Base-by-base conservation (phyloP, 2,797 vertebrate species). In the Clamator glandarius region DNA sequence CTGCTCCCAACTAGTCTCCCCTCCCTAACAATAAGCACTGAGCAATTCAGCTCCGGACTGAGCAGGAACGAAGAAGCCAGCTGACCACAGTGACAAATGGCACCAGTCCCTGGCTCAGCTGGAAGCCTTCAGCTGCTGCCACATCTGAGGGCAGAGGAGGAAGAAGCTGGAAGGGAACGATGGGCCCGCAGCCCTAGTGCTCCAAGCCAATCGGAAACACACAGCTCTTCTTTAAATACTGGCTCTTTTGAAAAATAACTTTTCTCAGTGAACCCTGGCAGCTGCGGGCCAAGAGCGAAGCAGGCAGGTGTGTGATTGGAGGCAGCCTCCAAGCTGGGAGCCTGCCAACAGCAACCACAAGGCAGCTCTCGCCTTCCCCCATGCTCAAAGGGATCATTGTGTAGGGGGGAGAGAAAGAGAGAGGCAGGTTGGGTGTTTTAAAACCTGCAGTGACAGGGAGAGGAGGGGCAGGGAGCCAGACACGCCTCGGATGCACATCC, bases 241-340 rank as follows among this genome's bases (percentile, higher is more conserved):
- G 93, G 62, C 80, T 95, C 95, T 86, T 96, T 95, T 91, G 92
- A 94, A 95, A 93, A 95, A 95, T 82, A 93, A 95, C 91, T 95
- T 95, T 87, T 88, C 93, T 82, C 84, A 88, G 91, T 95, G 94
- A 95, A 95, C 95, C 93, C 70, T 78, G 95, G 95, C 96, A 97
- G 96, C 96, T 97, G 95, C 93, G 92, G 95, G 86, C 90, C 94
- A 94, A 96, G 89, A 96, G 93, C 70, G 91, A 94, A 81, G 92
- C 90, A 94, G 93, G 95, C 95, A 92, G 96, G 93, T 94, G 89
- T 95, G 95, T 74, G 91, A 95, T 95, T 87, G 84, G 86, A 95
- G 92, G 94, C 94, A 92, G 90, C 28, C 89, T 95, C 94, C 95
- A 95, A 90, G 90, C 90, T 93, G 96, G 95, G 91, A 12, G 84